Conservation (phyloP, 2,888 invertebrate genomes). For the Thereva nobilitata region DNA sequence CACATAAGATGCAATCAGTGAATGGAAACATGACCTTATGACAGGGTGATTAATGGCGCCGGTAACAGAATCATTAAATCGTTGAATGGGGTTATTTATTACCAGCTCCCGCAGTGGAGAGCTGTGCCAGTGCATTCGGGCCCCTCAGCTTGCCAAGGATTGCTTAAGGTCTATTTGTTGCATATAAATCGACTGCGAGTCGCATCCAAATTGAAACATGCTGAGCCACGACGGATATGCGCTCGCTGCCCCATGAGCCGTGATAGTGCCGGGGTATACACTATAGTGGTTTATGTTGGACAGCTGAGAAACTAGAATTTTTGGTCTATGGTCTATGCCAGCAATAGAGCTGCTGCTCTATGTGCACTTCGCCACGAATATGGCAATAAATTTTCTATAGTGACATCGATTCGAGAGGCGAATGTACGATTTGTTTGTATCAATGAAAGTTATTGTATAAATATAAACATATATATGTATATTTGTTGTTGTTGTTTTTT, state of each 20-base stretch:
- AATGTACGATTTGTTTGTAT: slow-evolving; percentile 2
- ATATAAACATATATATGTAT: not conserved
- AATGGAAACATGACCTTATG: slow-evolving; percentile 28
- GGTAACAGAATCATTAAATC: slow-evolving; percentile 33
- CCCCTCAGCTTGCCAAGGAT: slow-evolving; percentile 22
- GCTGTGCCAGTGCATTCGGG: slow-evolving; percentile 2
- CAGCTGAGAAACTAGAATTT: slow-evolving; percentile 33
- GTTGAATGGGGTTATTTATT: slow-evolving; percentile 33
- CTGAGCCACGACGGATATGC: slow-evolving; percentile 29
- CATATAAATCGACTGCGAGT: slow-evolving; percentile 25
- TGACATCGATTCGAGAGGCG: slow-evolving; percentile 1
- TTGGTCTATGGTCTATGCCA: too few relatives aligned
- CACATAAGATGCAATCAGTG: slow-evolving; percentile 18
- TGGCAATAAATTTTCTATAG: slow-evolving; percentile 14
- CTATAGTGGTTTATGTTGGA: slow-evolving; percentile 30
- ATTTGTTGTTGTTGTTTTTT: too few relatives aligned
- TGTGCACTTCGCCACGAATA: slow-evolving; percentile 7
- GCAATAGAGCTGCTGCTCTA: not conserved
- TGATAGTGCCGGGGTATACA: not conserved
- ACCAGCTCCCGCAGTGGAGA: slow-evolving; percentile 24
- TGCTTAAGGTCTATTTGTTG: slow-evolving; percentile 26
- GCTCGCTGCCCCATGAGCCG: too few relatives aligned
- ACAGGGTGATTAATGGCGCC: slow-evolving; percentile 32
- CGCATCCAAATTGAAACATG: slow-evolving; percentile 33
- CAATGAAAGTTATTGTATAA: slow-evolving; percentile 8